phyloP scores from a whole-genome alignment of 2,888 invertebrate genomes.

The Microdon myrmicae region DNA sequence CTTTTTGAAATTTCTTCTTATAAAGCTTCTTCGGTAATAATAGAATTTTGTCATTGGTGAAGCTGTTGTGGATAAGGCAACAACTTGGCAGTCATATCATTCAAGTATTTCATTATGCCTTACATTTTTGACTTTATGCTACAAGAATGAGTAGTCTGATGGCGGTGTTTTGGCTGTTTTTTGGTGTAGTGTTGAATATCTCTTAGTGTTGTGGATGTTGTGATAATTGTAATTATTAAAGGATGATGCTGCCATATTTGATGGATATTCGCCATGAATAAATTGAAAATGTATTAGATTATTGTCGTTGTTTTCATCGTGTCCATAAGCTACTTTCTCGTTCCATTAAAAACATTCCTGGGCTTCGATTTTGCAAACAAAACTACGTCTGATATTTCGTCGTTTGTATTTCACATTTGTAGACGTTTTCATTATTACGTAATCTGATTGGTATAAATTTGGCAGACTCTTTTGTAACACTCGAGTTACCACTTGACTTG shows the following conservation, averaged over 20 bases:
- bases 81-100: constrained; percentile 62
- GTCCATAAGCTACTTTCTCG: constrained; percentile 55
- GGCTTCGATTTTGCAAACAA: constrained; percentile 61
- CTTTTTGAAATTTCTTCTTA: too few species aligned
- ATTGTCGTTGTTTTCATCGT: constrained; percentile 65
- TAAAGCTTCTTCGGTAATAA: constrained; percentile 59
- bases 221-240: constrained; percentile 45
- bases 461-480: constrained; percentile 62
- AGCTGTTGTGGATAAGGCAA: constrained; percentile 63
- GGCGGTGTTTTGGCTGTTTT: constrained; percentile 62
- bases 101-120: constrained; percentile 61
- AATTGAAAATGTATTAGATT: constrained; percentile 65
- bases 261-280: constrained; percentile 30
- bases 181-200: constrained; percentile 54
- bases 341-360: constrained; percentile 55
- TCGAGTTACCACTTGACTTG: constrained; percentile 69
- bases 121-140: constrained; percentile 66
- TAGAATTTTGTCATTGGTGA: constrained; percentile 60
- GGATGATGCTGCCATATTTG: constrained; percentile 46
- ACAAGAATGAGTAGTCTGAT: constrained; percentile 63
- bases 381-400: constrained; percentile 66
- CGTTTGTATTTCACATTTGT: constrained; percentile 65
- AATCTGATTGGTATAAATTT: constrained; percentile 59
- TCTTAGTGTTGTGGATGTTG: constrained; percentile 45
- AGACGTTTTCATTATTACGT: constrained; percentile 63